A percentile compares a stretch with the other conserved stretches of the same genome.
Conservation (phyloP, 2,113 vertebrate genomes). For the Podilymbus podiceps region DNA sequence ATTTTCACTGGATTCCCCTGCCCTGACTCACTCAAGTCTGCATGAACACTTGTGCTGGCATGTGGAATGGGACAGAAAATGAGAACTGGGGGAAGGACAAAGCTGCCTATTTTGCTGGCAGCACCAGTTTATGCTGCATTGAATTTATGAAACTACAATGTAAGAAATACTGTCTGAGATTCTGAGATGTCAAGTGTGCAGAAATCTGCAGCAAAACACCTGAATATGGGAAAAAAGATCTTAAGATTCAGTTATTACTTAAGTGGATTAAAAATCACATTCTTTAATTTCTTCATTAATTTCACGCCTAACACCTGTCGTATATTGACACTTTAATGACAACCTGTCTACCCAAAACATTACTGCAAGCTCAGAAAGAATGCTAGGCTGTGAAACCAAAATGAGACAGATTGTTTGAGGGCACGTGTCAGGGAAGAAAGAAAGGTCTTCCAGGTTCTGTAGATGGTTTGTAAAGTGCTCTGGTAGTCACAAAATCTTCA, state of each 20-base stretch:
- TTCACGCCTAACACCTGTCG: not conserved
- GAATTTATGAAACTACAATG: not conserved
- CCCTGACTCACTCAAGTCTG: not conserved
- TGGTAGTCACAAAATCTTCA: not conserved
- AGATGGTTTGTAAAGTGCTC: not conserved
- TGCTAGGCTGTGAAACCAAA: not conserved
- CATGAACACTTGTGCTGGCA: not conserved
- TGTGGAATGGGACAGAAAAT: not conserved
- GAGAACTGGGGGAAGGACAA: not conserved
- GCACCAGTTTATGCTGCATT: not conserved
- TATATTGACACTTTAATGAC: not conserved
- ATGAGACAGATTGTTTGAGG: not conserved
- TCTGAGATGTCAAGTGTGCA: not conserved
- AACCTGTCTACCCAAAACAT: not conserved
- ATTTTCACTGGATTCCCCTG: not conserved
- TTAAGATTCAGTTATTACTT: not conserved
- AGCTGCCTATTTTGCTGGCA: not conserved
- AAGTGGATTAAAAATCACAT: not conserved
- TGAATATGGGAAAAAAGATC: not conserved
- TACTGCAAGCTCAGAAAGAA: not conserved
- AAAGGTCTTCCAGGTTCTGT: not conserved
- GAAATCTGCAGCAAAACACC: not conserved
- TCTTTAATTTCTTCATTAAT: not conserved
- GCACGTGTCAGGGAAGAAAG: not conserved
- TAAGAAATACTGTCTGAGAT: not conserved